Conservation (phyloP, 2,113 vertebrate species). For the Vanacampus margaritifer region DNA sequence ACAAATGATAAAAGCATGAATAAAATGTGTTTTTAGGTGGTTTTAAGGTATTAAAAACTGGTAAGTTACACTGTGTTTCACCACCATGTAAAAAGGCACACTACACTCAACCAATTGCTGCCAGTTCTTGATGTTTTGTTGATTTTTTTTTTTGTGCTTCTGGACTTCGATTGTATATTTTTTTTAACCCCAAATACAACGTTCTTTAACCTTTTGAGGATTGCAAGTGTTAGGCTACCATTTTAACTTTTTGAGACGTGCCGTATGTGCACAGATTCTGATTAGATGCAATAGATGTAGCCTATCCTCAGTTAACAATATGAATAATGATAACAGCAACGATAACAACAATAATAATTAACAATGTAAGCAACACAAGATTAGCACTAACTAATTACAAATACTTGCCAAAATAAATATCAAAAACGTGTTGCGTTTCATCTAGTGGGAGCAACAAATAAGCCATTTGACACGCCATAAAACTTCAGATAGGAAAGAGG, state of each 20-base stretch:
- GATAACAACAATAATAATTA: background rate
- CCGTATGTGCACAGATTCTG: background rate
- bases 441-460: conserved; percentile 50
- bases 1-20: background rate
- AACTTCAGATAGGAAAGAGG: conserved; percentile 21
- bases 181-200: background rate
- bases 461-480: conserved; percentile 35
- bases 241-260: background rate
- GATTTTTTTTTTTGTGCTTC: background rate
- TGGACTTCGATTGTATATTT: background rate
- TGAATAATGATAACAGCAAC: background rate
- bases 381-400: conserved; percentile 52
- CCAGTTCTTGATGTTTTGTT: background rate
- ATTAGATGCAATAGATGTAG: conserved; percentile 33
- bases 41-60: background rate
- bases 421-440: conserved; percentile 47
- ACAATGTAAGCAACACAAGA: conserved; percentile 37
- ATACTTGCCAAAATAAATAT: conserved; percentile 66
- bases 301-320: conserved; percentile 47
- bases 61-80: background rate
- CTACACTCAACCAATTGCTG: background rate
- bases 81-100: background rate
- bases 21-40: background rate
- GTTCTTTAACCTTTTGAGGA: background rate
- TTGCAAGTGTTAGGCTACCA: background rate